Percentiles rank a stretch among this genome's conserved stretches.
phyloP scores from a whole-genome alignment of 2,113 vertebrate genomes.

The Chelonoidis abingdonii region DNA sequence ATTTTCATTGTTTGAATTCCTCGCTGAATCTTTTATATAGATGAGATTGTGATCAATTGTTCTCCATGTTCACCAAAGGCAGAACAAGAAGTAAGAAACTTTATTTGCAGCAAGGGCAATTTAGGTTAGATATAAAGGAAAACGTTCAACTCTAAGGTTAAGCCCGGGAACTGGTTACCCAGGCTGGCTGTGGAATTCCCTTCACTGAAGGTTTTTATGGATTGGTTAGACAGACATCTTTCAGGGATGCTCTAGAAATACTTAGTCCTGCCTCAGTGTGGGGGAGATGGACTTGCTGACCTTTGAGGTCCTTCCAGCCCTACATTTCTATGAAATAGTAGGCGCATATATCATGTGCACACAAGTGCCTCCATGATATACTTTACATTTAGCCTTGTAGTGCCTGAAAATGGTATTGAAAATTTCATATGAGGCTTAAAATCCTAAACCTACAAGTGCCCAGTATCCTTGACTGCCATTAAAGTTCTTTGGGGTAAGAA shows the following conservation, averaged over 20 bases:
- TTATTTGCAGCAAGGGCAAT: too few species aligned
- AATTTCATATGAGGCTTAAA: neutral
- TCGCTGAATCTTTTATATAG: constrained; percentile 8
- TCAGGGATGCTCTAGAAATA: too few species aligned
- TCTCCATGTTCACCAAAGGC: too few species aligned
- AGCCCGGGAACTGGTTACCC: too few species aligned
- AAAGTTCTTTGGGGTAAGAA: neutral
- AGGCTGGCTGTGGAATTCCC: too few species aligned
- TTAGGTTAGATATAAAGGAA: too few species aligned
- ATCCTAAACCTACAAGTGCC: neutral
- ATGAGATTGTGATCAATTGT: neutral
- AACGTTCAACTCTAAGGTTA: too few species aligned
- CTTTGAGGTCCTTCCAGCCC: neutral
- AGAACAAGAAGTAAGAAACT: too few species aligned
- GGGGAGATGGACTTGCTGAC: too few species aligned
- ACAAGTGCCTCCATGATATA: neutral
- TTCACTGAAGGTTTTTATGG: too few species aligned
- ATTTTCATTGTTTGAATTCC: constrained; percentile 8
- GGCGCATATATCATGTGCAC: neutral
- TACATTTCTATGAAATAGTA: neutral
- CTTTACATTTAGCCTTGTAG: neutral
- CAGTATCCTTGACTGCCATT: neutral
- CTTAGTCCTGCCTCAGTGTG: too few species aligned
- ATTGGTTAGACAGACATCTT: too few species aligned
- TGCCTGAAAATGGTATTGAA: neutral